Conservation (phyloP, 2,113 vertebrate genomes). For the Nyctereutes procyonoides region DNA sequence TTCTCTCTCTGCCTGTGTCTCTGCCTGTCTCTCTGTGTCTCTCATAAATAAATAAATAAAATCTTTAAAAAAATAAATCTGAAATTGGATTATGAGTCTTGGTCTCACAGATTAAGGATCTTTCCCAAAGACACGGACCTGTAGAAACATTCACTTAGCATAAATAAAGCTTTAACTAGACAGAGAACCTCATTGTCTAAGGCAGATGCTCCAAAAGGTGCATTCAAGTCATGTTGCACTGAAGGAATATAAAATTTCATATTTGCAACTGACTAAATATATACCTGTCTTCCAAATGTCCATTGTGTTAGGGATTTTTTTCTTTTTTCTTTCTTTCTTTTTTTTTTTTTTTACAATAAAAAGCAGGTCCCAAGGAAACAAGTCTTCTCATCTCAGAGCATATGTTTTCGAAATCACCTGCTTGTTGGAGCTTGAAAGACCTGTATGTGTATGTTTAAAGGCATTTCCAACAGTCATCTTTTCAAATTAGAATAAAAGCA, state of each 20-base stretch:
- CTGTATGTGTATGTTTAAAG: accelerated
- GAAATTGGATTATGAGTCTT: neutral
- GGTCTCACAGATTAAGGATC: neutral
- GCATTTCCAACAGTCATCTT: neutral
- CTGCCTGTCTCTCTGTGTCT: no score
- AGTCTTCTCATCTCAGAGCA: neutral
- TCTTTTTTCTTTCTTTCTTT: neutral
- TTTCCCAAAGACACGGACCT: neutral
- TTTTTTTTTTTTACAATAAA: neutral
- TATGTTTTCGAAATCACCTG: neutral
- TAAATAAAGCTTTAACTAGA: neutral
- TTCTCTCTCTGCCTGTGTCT: no score
- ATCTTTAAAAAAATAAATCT: neutral
- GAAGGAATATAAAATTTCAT: neutral
- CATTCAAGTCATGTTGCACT: accelerated
- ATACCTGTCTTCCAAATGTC: neutral
- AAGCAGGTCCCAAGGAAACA: neutral
- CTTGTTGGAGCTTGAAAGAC: neutral
- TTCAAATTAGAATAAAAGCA: neutral
- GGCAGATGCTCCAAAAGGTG: no score
- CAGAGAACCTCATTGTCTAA: neutral
- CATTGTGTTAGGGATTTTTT: neutral
- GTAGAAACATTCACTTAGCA: neutral
- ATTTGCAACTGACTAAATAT: neutral
- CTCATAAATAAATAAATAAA: no score